Evolutionary conservation across 1,140 invertebrate genomes (phyloP).

Genomic region (Halesus radiatus): DNA sequence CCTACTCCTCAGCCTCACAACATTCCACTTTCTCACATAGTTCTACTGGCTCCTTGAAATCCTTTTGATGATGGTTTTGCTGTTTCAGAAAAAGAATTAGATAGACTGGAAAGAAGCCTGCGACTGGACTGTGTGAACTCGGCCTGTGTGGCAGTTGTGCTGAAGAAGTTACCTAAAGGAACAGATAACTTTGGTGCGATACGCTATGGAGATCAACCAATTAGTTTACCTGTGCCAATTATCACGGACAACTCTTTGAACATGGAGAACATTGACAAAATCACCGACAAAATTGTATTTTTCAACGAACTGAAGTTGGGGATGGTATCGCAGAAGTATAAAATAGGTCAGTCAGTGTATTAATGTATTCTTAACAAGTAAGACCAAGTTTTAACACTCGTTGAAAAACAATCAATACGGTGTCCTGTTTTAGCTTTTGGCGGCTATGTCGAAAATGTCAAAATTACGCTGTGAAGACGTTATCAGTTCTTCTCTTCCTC

Average conservation of each 20-base stretch:
- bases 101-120: conserved; percentile 50
- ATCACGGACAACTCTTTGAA: conserved; percentile 23
- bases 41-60: too few species aligned
- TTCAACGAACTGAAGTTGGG: conserved; percentile 50
- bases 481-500: too few species aligned
- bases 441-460: too few species aligned
- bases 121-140: conserved; percentile 36
- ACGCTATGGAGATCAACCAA: conserved; percentile 1
- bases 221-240: conserved; percentile 33
- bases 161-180: background rate
- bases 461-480: too few species aligned
- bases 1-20: too few species aligned
- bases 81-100: conserved; percentile 52
- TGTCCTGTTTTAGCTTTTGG: too few species aligned
- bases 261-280: conserved; percentile 23
- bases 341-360: conserved; percentile 35
- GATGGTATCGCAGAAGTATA: conserved; percentile 47
- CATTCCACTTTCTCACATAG: too few species aligned
- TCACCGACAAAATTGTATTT: conserved; percentile 47
- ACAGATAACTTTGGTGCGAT: conserved; percentile 1
- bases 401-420: too few species aligned
- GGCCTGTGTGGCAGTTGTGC: conserved; percentile 16
- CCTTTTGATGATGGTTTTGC: background rate
- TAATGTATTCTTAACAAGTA: too few species aligned
- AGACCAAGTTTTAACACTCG: too few species aligned